phyloP scores from a whole-genome alignment of 2,888 invertebrate species.

The Cerastoderma edule region DNA sequence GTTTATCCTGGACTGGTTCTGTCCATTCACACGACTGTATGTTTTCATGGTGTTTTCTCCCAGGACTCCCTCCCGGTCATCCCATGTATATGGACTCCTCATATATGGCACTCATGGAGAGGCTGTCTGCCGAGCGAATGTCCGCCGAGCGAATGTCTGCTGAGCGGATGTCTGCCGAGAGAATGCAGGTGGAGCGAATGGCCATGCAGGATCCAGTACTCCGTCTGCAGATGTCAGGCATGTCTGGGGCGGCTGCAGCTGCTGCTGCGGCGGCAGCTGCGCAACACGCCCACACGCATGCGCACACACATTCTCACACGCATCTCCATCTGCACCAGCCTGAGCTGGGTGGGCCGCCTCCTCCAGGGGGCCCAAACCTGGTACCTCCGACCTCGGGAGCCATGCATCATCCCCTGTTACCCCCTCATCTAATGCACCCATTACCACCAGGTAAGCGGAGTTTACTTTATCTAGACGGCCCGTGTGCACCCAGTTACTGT shows the following conservation, averaged over 20 bases:
- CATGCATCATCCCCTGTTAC: constrained; percentile 60
- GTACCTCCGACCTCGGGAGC: constrained; percentile 53
- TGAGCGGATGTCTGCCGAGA: constrained; percentile 86
- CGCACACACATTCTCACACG: constrained; percentile 95
- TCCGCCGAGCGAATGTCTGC: constrained; percentile 84
- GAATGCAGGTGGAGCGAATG: constrained; percentile 58
- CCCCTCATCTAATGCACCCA: constrained; percentile 61
- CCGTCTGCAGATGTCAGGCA: constrained; percentile 96
- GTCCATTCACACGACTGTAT: no score
- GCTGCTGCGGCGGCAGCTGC: constrained; percentile 66
- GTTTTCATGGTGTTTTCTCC: constrained; percentile 64
- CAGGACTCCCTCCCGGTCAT: constrained; percentile 66
- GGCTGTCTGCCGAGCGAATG: constrained; percentile 87
- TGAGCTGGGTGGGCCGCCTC: constrained; percentile 58
- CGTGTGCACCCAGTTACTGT: not conserved
- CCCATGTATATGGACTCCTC: constrained; percentile 56
- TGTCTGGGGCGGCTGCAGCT: constrained; percentile 80
- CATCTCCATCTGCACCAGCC: constrained; percentile 89
- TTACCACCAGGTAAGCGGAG: constrained; percentile 74
- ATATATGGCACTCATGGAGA: constrained; percentile 65
- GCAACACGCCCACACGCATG: constrained; percentile 90
- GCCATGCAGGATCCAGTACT: constrained; percentile 95
- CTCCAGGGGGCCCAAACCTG: constrained; percentile 41
- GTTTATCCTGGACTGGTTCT: not conserved
- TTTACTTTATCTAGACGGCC: no score